Conservation (phyloP, 2,113 vertebrate genomes). For the Rhea pennata region DNA sequence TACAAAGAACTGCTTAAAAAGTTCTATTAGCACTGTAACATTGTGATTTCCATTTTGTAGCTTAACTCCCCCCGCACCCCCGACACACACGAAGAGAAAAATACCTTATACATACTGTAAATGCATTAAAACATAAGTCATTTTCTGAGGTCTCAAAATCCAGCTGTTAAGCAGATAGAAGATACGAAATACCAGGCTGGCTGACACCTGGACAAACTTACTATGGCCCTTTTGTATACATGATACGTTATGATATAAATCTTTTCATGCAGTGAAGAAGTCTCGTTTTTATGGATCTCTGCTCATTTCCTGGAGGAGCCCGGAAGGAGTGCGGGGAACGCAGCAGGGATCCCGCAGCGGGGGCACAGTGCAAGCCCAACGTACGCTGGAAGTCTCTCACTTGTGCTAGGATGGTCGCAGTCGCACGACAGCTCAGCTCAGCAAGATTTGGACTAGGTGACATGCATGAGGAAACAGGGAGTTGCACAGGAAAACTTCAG, state of each 20-base stretch:
- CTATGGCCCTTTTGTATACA: background rate
- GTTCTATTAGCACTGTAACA: background rate
- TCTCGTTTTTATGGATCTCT: background rate
- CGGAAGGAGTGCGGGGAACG: background rate
- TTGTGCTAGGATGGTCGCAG: background rate
- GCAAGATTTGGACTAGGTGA: background rate
- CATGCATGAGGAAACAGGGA: background rate
- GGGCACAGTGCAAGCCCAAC: background rate
- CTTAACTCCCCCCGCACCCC: background rate
- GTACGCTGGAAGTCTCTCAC: background rate
- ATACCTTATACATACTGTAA: background rate
- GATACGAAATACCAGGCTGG: background rate
- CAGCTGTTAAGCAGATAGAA: background rate
- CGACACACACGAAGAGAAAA: background rate
- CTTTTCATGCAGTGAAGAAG: background rate
- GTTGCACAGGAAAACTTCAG: background rate
- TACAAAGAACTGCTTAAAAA: background rate
- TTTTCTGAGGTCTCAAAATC: background rate
- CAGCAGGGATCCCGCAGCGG: background rate
- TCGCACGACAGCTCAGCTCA: background rate
- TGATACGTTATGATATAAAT: rapidly evolving
- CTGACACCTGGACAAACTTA: background rate
- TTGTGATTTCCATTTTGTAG: background rate
- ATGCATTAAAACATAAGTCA: background rate
- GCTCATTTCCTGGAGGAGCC: background rate